Conservation (phyloP, 2,888 invertebrate species). For the Macaria notata region DNA sequence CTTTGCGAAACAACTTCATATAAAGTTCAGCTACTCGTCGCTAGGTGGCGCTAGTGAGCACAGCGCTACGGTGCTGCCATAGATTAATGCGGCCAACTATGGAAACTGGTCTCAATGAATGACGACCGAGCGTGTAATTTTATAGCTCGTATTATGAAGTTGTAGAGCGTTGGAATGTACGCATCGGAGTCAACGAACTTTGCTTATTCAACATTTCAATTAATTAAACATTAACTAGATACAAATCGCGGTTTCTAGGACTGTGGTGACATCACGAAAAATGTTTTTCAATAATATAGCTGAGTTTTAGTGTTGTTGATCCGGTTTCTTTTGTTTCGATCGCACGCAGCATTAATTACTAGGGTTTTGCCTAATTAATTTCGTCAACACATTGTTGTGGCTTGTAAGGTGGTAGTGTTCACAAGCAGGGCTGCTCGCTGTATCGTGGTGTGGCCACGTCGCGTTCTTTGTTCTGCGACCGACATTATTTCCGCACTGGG, state of each 20-base stretch:
- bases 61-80: constrained; percentile 51
- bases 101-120: constrained; percentile 63
- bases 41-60: constrained; percentile 58
- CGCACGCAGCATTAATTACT: neutral
- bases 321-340: constrained; percentile 3
- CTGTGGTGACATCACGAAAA: constrained; percentile 27
- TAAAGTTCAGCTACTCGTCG: constrained; percentile 66
- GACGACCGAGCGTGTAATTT: constrained; percentile 59
- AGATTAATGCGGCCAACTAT: constrained; percentile 40
- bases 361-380: neutral
- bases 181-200: constrained; percentile 69
- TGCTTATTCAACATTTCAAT: constrained; percentile 40
- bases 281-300: constrained; percentile 9
- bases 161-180: constrained; percentile 60
- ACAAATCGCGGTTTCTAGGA: constrained; percentile 30
- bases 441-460: neutral
- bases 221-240: constrained; percentile 25
- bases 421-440: no score
- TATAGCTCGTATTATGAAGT: constrained; percentile 57
- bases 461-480: constrained; percentile 67
- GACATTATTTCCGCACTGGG: constrained; percentile 75
- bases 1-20: constrained; percentile 37
- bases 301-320: neutral
- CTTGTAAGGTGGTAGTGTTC: no score
- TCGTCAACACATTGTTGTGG: neutral